Evolutionary conservation across 2,888 invertebrate species (phyloP).

Genomic region (Cephus rjabovi): DNA sequence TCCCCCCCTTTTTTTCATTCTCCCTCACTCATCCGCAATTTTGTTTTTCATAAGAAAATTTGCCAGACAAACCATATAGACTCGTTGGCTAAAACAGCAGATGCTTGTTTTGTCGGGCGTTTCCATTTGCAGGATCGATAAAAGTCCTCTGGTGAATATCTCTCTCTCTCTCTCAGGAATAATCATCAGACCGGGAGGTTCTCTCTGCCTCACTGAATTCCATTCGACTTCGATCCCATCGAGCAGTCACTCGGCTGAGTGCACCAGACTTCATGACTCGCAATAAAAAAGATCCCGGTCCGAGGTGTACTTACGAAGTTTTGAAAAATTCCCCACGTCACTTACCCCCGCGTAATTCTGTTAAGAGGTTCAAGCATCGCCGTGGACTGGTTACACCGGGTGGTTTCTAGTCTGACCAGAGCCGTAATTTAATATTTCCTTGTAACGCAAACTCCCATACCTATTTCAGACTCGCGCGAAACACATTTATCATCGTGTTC

Average conservation of each 20-base stretch:
- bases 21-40: background rate
- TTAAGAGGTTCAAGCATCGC: background rate
- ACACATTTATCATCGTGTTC: background rate
- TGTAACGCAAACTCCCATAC: slow-evolving; percentile 46
- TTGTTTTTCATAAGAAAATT: background rate
- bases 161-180: background rate
- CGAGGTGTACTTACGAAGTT: background rate
- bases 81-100: background rate
- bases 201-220: background rate
- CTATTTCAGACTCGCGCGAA: background rate
- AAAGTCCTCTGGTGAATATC: background rate
- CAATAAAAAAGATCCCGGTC: background rate
- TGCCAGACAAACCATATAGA: background rate
- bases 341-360: slow-evolving; percentile 33
- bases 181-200: background rate
- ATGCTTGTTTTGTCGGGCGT: background rate
- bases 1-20: background rate
- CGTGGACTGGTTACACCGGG: background rate
- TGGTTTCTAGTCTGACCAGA: background rate
- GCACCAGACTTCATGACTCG: background rate
- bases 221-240: background rate
- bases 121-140: background rate
- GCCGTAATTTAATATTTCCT: slow-evolving; percentile 52
- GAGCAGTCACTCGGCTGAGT: background rate
- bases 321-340: slow-evolving; percentile 25